A percentile compares a stretch with the other conserved stretches of the same genome.
phyloP scores from a whole-genome alignment of 2,888 invertebrate genomes.

The Megastigmus dorsalis region DNA sequence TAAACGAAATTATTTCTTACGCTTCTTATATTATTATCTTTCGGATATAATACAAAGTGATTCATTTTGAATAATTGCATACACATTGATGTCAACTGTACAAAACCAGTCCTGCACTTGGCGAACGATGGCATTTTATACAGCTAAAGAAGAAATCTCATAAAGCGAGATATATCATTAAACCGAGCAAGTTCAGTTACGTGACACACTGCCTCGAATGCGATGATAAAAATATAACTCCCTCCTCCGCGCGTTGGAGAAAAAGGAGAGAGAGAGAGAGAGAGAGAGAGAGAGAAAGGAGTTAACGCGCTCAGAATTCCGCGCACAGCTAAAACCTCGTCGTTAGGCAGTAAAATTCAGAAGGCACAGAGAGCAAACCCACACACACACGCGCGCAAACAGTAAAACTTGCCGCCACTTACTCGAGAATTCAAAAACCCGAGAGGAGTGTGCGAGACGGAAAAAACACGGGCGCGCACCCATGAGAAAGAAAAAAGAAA shows the following conservation, averaged over 20 bases:
- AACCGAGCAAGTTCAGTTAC: background rate
- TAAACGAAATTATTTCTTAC: background rate
- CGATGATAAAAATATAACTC: background rate
- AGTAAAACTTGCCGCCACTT: conserved; percentile 12
- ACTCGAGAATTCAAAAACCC: conserved; percentile 21
- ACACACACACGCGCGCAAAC: no score
- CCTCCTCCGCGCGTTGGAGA: background rate
- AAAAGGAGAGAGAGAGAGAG: background rate
- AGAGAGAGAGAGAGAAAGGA: background rate
- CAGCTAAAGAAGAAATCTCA: background rate
- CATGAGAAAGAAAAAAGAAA: background rate
- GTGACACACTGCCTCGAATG: background rate
- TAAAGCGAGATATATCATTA: background rate
- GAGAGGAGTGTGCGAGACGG: no score
- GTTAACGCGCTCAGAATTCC: background rate
- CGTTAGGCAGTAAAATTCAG: conserved; percentile 9
- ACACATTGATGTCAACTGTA: background rate
- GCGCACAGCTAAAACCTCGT: background rate
- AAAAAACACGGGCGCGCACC: background rate
- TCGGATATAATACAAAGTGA: no score
- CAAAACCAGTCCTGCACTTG: no score
- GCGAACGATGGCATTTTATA: background rate
- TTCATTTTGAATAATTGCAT: background rate
- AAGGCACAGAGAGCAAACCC: background rate
- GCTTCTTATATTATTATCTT: no score